phyloP scores from a whole-genome alignment of 2,797 vertebrate genomes.

The Melanogrammus aeglefinus region DNA sequence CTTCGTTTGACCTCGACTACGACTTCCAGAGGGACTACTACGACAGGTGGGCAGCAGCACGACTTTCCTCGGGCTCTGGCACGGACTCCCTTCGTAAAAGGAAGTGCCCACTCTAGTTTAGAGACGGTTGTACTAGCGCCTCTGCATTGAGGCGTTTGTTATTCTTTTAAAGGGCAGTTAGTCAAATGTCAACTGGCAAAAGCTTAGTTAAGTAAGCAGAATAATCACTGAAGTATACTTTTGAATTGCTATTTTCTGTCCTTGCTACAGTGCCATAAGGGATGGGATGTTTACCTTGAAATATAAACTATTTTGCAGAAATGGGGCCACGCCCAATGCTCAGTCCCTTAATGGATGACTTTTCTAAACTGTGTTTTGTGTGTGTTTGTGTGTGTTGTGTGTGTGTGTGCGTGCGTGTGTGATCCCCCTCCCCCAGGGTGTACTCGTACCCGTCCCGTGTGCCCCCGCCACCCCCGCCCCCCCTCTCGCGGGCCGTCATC shows the following conservation, averaged over 20 bases:
- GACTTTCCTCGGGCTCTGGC: too few species aligned
- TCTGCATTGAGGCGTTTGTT: neutral
- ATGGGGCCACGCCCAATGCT: neutral
- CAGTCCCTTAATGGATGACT: neutral
- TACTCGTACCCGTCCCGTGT: conserved; percentile 86
- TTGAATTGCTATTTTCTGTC: neutral
- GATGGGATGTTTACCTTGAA: neutral
- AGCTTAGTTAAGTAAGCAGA: neutral
- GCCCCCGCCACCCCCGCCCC: conserved; percentile 83
- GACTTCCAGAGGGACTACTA: conserved; percentile 94
- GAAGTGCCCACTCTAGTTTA: neutral
- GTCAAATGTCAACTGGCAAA: neutral
- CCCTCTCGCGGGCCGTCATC: conserved; percentile 84
- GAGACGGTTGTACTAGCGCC: neutral
- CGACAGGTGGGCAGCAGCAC: conserved; percentile 77
- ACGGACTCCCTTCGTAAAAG: neutral
- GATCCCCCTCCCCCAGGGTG: conserved; percentile 67
- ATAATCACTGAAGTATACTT: neutral
- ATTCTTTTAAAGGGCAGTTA: neutral
- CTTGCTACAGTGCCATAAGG: neutral
- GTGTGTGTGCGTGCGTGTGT: too few species aligned
- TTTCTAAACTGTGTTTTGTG: neutral
- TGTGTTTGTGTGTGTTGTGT: neutral
- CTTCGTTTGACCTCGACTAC: conserved; percentile 83
- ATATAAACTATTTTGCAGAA: neutral